Base-by-base conservation (phyloP, 2,113 vertebrate genomes). In the Lathamus discolor region DNA sequence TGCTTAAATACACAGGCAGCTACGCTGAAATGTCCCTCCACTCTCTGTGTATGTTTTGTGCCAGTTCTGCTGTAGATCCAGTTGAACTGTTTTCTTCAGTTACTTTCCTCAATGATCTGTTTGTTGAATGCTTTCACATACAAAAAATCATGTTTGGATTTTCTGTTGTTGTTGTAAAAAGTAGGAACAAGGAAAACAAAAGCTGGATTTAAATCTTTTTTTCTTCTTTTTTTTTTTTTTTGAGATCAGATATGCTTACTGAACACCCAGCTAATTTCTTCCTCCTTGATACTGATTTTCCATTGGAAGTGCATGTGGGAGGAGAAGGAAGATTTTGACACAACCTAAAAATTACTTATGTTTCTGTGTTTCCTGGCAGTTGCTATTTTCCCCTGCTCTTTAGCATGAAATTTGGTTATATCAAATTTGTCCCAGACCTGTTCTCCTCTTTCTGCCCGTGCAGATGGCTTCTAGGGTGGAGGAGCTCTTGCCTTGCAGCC, bases 31-130 rank as follows among this genome's bases (percentile, higher is more conserved):
- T 57, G 49, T 80, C 55, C 46, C 19, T 73, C 18, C 51, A 72
- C 49, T 46, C 62, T 77, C 61, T 4, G 2, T 35, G 46, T 54
- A 18, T 0, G 0, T 73, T 83, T 83, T 25, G 2, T 92, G 72
- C 52, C 77, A 66, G 51, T 91, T 89, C 83, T 90, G 29, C 73
- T 72, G 48, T 10, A 73, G 73, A 89, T 83, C 61, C 79, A 70
- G 33, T 63, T 62, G 64, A 92, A 55, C 75, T 80, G 49, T 93
- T 90, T 74, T 44, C n/a, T 46, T 66, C 77, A 44, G 61, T 92
- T 92, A 23, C 35, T 84, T 86, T 91, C 55, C 46, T 89, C 35
- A 55, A 84, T 33, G 72, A 88, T 93, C 79, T 74, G 46, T 68
- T 76, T 61, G 27, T 59, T 90, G 35, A 79, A 73, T 37, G 22